These are phyloP conservation scores for Zootermopsis nevadensis DNA, from an alignment of 2,888 invertebrate species.

Conservation along the genomic window DNA sequence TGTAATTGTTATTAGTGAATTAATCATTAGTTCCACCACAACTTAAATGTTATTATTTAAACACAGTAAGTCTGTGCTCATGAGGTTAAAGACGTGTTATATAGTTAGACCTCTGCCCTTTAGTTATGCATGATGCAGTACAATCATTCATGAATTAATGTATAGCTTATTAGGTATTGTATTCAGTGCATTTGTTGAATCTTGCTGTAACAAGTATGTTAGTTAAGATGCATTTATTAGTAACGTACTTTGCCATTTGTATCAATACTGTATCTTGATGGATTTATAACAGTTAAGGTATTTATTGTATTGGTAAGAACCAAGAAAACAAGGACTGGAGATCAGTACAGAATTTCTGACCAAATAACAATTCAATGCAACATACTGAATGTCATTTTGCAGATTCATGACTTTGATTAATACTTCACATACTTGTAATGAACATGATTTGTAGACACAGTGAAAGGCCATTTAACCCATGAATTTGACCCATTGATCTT, in stretches of 20 bases:
- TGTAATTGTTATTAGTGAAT: background rate
- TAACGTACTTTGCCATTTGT: constrained; percentile 5
- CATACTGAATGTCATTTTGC: too few relatives aligned
- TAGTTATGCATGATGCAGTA: constrained; percentile 8
- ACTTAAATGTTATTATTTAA: constrained; percentile 6
- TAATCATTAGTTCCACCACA: constrained; percentile 12
- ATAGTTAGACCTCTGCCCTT: constrained; percentile 10
- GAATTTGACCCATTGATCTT: too few relatives aligned
- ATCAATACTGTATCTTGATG: background rate
- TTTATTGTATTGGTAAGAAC: too few relatives aligned
- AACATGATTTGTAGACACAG: too few relatives aligned
- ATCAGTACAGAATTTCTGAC: too few relatives aligned
- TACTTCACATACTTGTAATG: too few relatives aligned
- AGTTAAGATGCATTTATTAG: constrained; percentile 27
- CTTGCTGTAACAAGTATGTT: background rate
- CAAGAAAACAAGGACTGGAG: too few relatives aligned
- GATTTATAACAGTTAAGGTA: too few relatives aligned
- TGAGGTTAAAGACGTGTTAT: constrained; percentile 5
- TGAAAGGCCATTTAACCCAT: too few relatives aligned
- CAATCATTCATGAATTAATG: background rate
- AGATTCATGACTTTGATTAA: too few relatives aligned
- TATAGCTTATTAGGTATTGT: background rate
- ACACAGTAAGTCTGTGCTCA: background rate
- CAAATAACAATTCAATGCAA: too few relatives aligned
- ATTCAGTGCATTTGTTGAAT: constrained; percentile 8